Evolutionary conservation across 2,113 vertebrate species (phyloP).

Genomic region (Isichthys henryi): DNA sequence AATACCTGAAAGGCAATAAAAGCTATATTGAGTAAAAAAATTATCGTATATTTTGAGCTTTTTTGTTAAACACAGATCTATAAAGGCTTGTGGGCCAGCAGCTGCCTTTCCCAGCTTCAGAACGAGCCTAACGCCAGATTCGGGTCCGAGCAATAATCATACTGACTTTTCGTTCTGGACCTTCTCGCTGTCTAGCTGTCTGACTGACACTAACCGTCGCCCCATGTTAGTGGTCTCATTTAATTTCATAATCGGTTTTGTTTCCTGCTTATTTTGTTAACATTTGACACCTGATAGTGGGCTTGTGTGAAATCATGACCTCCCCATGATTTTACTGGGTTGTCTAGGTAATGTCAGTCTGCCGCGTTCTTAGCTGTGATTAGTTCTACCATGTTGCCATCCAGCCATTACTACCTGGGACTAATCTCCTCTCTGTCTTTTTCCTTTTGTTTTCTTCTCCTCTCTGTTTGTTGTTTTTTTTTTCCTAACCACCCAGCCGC

Average conservation of each 20-base stretch:
- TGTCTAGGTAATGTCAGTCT: conserved; percentile 79
- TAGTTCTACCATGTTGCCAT: conserved; percentile 99
- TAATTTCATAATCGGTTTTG: conserved; percentile 61
- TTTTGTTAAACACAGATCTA: neutral
- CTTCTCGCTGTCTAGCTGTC: conserved; percentile 56
- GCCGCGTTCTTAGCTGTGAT: conserved; percentile 80
- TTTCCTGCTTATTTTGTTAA: conserved; percentile 61
- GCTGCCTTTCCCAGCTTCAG: neutral
- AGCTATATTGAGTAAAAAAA: conserved; percentile 77
- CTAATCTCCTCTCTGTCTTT: conserved; percentile 99
- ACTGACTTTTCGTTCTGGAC: conserved; percentile 51
- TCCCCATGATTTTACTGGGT: conserved; percentile 60
- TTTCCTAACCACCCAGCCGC: conserved; percentile 98
- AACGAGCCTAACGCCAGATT: neutral
- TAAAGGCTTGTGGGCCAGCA: neutral
- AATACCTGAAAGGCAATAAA: conserved; percentile 79
- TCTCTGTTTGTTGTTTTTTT: conserved; percentile 59
- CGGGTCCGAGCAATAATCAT: conserved; percentile 38
- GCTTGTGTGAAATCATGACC: conserved; percentile 79
- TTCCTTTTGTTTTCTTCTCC: conserved; percentile 64
- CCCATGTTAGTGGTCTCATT: conserved; percentile 54
- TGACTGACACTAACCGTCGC: conserved; percentile 86
- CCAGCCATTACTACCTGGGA: conserved; percentile 99
- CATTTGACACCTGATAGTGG: conserved; percentile 71
- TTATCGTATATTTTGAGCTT: conserved; percentile 63